Evolutionary conservation across 2,797 vertebrate genomes (phyloP).

Genomic region (Hemibagrus guttatus): DNA sequence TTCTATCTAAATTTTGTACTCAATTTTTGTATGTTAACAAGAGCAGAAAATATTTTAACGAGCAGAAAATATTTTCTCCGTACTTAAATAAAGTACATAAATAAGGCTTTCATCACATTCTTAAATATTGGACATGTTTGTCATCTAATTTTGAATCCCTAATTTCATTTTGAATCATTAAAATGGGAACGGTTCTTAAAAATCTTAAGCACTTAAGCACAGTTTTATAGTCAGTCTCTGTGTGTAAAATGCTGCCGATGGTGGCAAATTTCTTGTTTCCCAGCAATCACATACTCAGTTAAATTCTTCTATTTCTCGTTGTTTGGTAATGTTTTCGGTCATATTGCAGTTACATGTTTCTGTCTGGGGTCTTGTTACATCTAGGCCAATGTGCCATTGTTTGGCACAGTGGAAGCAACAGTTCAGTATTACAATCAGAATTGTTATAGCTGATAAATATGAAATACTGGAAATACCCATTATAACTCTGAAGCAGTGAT

Average conservation of each 20-base stretch:
- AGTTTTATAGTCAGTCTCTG: neutral
- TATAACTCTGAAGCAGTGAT: neutral
- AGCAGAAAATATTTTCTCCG: neutral
- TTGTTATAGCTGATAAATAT: neutral
- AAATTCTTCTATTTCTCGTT: neutral
- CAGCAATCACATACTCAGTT: neutral
- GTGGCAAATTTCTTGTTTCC: neutral
- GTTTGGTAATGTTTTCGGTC: neutral
- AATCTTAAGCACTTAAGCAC: neutral
- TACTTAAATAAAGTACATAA: neutral
- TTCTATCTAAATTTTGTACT: neutral
- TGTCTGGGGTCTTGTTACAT: neutral
- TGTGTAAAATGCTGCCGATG: neutral
- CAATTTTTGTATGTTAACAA: neutral
- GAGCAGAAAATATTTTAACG: neutral
- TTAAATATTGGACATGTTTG: neutral
- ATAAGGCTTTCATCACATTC: neutral
- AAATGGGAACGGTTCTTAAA: neutral
- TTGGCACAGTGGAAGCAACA: conserved; percentile 1
- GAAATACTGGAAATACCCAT: conserved; percentile 9
- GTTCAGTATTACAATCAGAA: neutral
- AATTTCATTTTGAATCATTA: neutral
- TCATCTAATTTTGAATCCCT: too few species aligned
- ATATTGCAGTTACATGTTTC: neutral
- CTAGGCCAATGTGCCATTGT: neutral